phyloP scores from a whole-genome alignment of 2,888 invertebrate genomes.

The Calameuta idolon region DNA sequence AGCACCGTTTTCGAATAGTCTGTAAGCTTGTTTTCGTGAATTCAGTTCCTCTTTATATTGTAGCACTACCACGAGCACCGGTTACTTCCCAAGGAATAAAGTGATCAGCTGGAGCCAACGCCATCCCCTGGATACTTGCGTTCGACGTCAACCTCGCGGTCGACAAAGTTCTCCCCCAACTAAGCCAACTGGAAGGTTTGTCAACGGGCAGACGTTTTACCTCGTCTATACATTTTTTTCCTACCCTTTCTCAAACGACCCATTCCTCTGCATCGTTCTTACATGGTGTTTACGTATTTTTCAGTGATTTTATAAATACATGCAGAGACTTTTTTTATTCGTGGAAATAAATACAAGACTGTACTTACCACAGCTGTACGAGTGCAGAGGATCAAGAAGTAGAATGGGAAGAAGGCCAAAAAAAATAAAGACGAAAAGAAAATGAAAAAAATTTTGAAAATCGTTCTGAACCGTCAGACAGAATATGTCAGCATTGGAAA shows the following conservation, averaged over 20 bases:
- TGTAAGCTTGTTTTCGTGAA: slow-evolving; percentile 24
- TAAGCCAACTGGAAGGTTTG: neutral
- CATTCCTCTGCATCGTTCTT: too few relatives aligned
- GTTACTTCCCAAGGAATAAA: slow-evolving; percentile 19
- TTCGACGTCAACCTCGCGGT: slow-evolving; percentile 21
- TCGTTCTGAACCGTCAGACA: neutral
- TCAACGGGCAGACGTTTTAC: neutral
- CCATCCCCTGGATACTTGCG: slow-evolving; percentile 5
- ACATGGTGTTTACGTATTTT: neutral
- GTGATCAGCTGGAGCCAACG: slow-evolving; percentile 21
- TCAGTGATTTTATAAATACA: neutral
- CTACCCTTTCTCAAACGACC: neutral
- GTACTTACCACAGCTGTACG: neutral
- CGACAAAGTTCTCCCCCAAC: slow-evolving; percentile 13
- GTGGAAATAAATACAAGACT: neutral
- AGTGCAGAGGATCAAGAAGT: neutral
- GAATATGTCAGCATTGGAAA: neutral
- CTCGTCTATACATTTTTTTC: neutral
- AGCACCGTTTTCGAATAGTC: neutral
- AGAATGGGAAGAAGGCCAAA: neutral
- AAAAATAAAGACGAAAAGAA: neutral
- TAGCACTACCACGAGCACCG: slow-evolving; percentile 1
- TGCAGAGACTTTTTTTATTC: neutral
- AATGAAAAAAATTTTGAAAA: neutral
- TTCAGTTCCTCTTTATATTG: slow-evolving; percentile 14